Evolutionary conservation across 1,140 invertebrate genomes (phyloP).

Genomic region (Cydia strobilella): DNA sequence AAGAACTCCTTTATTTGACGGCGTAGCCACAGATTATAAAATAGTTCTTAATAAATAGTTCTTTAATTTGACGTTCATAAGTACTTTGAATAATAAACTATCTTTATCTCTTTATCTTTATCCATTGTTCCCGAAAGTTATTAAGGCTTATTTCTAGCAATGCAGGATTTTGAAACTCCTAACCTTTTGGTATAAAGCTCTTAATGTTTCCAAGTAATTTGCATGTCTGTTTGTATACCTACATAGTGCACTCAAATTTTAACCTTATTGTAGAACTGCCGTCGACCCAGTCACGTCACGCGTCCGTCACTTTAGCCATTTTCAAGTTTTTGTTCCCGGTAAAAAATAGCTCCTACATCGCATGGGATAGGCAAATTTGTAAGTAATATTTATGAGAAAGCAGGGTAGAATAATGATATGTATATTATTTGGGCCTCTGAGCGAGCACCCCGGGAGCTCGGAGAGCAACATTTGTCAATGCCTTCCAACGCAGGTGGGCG

Average conservation of each 20-base stretch:
- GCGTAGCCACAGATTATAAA: too few species aligned
- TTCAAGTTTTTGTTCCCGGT: conserved; percentile 51
- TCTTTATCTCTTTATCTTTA: too few species aligned
- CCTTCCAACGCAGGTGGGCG: conserved; percentile 60
- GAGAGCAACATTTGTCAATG: conserved; percentile 66
- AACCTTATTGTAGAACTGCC: conserved; percentile 11
- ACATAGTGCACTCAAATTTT: conserved; percentile 13
- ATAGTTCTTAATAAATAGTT: too few species aligned
- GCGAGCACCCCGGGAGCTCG: conserved; percentile 45
- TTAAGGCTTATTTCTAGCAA: background rate
- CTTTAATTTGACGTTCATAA: too few species aligned
- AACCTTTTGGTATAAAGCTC: background rate
- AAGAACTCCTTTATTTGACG: too few species aligned
- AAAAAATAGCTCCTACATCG: conserved; percentile 57
- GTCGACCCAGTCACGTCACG: conserved; percentile 31
- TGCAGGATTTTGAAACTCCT: background rate
- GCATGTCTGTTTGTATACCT: background rate
- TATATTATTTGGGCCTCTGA: conserved; percentile 64
- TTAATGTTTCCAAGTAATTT: conserved; percentile 7
- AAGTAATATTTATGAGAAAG: conserved; percentile 68
- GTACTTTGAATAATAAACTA: too few species aligned
- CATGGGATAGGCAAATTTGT: conserved; percentile 60
- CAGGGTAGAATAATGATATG: conserved; percentile 67
- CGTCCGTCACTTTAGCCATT: conserved; percentile 37
- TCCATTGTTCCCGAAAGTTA: too few species aligned